Evolutionary conservation across 1,140 invertebrate species (phyloP), one percentile per base, ranked within the genome.

Genomic region (Pseudobourletiella spinata): DNA sequence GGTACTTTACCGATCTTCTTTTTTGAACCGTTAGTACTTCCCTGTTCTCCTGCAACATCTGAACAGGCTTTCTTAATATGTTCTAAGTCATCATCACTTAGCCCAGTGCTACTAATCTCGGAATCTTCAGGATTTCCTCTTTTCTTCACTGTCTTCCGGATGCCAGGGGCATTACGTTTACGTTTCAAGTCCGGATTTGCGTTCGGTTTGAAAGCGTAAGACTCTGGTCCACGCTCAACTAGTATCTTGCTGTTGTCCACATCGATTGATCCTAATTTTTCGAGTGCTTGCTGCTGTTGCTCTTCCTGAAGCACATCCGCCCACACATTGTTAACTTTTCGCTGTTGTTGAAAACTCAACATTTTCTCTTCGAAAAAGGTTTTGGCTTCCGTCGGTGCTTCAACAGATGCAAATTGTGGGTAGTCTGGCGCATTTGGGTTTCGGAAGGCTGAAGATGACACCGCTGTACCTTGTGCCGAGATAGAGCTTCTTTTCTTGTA

Each of bases 41-140:
- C n/a, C n/a, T n/a, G n/a, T n/a, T n/a, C n/a, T n/a, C n/a, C n/a
- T n/a, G n/a, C n/a, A n/a, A n/a, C n/a, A n/a, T n/a, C n/a, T n/a
- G n/a, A n/a, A n/a, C n/a, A n/a, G n/a, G n/a, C n/a, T n/a, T n/a
- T n/a, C n/a, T n/a, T n/a, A n/a, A 66, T 46, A 51, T 63, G 61
- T 4, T 68, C 18, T 26, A 63, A 55, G 14, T 57, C 30, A 63
- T 65, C 29, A 59, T 69, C 67, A 43, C 57, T 63, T 6, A 69
- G 43, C 20, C 63, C 63, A 32, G n/a, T 57, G 46, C 62, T 64
- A 18, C 63, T 65, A 29, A 69, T 42, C 54, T 59, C 57, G 29
- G 57, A 60, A 20, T 59, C 59, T 25, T 57, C 54, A 32, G 25
- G 39, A 39, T 57, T 61, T 28, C 1, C 51, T 20, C n/a, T 44